phyloP scores from a whole-genome alignment of 2,888 invertebrate species.

The Phrixothrix hirtus region DNA sequence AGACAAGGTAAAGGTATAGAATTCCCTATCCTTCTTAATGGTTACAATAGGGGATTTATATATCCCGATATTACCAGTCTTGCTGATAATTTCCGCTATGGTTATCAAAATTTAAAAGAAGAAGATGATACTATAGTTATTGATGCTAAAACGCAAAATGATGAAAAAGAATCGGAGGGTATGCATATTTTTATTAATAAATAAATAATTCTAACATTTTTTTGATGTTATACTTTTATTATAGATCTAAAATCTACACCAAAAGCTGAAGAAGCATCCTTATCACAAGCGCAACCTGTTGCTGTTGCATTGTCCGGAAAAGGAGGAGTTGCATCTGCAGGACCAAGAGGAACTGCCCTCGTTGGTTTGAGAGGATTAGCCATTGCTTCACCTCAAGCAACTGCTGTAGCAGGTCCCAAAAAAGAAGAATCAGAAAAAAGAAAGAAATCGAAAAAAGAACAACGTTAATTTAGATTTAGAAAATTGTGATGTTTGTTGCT shows the following conservation, averaged over 20 bases:
- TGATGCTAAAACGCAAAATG: constrained; percentile 55
- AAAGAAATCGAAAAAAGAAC: constrained; percentile 5
- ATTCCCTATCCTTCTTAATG: not conserved
- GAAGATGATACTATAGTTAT: constrained; percentile 59
- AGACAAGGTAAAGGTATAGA: constrained; percentile 1
- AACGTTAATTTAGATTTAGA: too few species aligned
- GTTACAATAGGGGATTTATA: not conserved
- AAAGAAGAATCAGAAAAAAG: constrained; percentile 13
- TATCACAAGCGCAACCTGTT: constrained; percentile 57
- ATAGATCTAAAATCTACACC: constrained; percentile 22
- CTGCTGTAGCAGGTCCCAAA: constrained; percentile 57
- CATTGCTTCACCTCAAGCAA: constrained; percentile 58
- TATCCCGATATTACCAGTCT: not conserved
- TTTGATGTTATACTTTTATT: too few species aligned
- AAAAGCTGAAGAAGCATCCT: constrained; percentile 41
- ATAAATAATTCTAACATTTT: not conserved
- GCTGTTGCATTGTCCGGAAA: constrained; percentile 59
- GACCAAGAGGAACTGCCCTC: constrained; percentile 58
- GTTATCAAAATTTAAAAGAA: constrained; percentile 48
- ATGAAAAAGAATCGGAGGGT: constrained; percentile 40
- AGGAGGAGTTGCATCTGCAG: constrained; percentile 58
- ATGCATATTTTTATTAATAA: not conserved
- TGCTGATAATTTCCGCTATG: constrained; percentile 30
- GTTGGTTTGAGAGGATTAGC: constrained; percentile 58
- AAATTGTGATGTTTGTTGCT: too few species aligned